Conservation (phyloP, 2,888 invertebrate genomes). For the Thymelicus acteon region DNA sequence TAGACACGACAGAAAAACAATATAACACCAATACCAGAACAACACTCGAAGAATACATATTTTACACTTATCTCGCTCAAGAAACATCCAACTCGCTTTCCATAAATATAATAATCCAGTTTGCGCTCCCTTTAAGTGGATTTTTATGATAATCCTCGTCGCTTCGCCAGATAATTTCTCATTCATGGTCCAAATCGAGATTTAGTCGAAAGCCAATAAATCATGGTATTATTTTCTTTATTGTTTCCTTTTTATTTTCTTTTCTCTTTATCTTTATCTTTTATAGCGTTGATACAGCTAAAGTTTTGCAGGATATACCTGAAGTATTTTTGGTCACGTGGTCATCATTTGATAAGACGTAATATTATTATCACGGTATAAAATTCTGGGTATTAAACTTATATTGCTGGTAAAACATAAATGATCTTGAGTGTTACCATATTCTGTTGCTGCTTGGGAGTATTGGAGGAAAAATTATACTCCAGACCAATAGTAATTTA, state of each 20-base stretch:
- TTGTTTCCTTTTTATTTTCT: conserved; percentile 22
- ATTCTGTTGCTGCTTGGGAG: too few species aligned
- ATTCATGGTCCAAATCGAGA: conserved; percentile 49
- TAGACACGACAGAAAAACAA: not conserved
- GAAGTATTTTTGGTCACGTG: too few species aligned
- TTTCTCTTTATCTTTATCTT: conserved; percentile 1
- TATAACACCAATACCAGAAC: not conserved
- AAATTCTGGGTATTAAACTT: too few species aligned
- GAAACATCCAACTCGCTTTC: conserved; percentile 39
- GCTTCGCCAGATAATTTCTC: conserved; percentile 47
- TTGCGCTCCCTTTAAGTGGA: conserved; percentile 47
- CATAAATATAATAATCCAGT: conserved; percentile 46
- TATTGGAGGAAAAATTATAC: too few species aligned
- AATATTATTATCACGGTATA: too few species aligned
- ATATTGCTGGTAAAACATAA: too few species aligned
- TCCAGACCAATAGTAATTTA: too few species aligned
- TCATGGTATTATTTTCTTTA: conserved; percentile 37
- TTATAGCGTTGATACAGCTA: not conserved
- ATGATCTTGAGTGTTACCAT: too few species aligned
- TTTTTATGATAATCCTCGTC: conserved; percentile 50
- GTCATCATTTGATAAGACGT: too few species aligned
- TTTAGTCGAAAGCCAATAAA: conserved; percentile 45
- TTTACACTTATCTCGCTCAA: conserved; percentile 26
- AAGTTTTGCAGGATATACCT: not conserved
- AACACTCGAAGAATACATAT: conserved; percentile 5